Evolutionary conservation across 2,113 vertebrate species (phyloP).

Genomic region (Lycaon pictus): DNA sequence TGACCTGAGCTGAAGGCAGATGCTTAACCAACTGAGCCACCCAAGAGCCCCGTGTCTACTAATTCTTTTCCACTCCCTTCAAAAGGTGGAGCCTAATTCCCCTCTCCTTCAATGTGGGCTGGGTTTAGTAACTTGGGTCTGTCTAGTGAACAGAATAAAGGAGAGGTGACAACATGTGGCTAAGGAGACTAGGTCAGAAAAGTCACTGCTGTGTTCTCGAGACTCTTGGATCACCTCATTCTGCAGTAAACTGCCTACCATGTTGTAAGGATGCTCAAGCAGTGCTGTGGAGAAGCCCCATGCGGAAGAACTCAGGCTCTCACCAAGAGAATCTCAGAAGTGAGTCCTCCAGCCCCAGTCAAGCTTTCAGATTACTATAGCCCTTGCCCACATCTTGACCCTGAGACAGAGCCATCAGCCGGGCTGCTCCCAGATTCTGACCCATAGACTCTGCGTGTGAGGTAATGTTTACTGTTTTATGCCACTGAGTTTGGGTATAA

Average conservation of each 20-base stretch:
- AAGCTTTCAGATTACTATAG: not conserved
- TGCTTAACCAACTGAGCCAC: too few species aligned
- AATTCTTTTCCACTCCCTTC: not conserved
- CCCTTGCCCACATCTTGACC: too few species aligned
- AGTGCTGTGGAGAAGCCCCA: not conserved
- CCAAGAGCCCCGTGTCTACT: not conserved
- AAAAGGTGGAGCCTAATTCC: not conserved
- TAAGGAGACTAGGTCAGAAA: not conserved
- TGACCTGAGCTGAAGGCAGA: too few species aligned
- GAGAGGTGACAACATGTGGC: not conserved
- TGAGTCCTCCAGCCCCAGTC: not conserved
- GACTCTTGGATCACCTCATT: not conserved
- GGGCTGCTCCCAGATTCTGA: not conserved
- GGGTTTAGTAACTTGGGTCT: not conserved
- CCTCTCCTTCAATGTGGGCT: not conserved
- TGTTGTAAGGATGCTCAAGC: not conserved
- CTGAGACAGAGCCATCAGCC: not conserved
- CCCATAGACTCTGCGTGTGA: not conserved
- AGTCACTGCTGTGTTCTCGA: not conserved
- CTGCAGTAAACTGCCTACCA: not conserved
- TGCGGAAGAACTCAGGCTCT: not conserved
- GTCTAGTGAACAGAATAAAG: not conserved
- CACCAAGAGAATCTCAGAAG: not conserved
- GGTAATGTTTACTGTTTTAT: not conserved
- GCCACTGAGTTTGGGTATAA: not conserved